Base-by-base conservation (phyloP, 2,113 vertebrate species). In the Perca flavescens region DNA sequence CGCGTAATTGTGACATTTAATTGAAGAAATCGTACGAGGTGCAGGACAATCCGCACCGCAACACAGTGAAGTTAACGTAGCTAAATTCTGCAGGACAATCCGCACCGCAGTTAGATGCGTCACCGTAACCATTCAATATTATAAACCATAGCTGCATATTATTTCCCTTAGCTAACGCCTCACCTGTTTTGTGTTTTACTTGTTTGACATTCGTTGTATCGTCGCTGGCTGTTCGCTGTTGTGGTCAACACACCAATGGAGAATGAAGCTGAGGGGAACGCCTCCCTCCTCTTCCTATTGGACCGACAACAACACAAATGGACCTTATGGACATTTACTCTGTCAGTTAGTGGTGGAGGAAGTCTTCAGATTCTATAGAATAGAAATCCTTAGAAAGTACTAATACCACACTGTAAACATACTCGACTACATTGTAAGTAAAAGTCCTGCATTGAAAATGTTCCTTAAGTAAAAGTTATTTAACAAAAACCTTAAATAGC, bases 251-350 rank as follows among this genome's bases (percentile, higher is more conserved):
- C 60, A 9, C 1, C 66, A 28, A 46, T 0, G 62, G 49, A 47
- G 54, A 81, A 36, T 43, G 43, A 34, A 6, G 49, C 9, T 0
- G 28, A 16, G 1, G 11, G 77, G 0, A 19, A 36, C 86, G 77
- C 87, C 91, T 21, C 80, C 62, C 50, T 2, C 4, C 28, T 25
- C 77, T 78, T 14, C 80, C 74, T 4, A 93, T 94, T 94, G 89
- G 91, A 5, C 84, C 19, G 50, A 43, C 10, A 11, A 10, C 40
- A 40, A 40, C 40, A 40, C 40, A 3, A 3, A 43, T 11, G 10
- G 40, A 43, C 8, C 36, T 40, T 7, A 8, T 40, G 8, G 36
- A 40, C 36, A 40, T 7, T 40, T 40, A 9, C 36, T 40, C 36
- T 25, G 25, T 25, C 57, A 15, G 14, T 43, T 3, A 43, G 10